Percentiles rank a stretch among this genome's conserved stretches.
These are phyloP conservation scores for Coenobita brevimanus DNA, from an alignment of 1,140 invertebrate genomes.

Conservation along the genomic window DNA sequence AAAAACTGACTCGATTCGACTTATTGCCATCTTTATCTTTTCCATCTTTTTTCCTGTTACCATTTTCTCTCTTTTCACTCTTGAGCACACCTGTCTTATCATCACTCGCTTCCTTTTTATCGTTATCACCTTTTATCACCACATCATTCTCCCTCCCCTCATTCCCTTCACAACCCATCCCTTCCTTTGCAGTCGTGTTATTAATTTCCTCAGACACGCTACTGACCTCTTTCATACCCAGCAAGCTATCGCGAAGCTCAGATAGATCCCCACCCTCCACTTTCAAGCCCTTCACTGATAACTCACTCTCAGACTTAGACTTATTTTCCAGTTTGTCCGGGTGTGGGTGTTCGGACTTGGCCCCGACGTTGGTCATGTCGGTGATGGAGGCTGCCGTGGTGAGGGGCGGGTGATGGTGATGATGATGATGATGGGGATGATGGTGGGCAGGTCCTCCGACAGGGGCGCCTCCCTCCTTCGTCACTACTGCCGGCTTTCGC, in stretches of 20 bases:
- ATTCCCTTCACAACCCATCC: not conserved
- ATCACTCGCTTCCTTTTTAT: not conserved
- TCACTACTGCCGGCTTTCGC: slow-evolving; percentile 35
- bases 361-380: slow-evolving; percentile 58
- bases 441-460: slow-evolving; percentile 31
- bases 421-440: slow-evolving; percentile 14
- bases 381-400: slow-evolving; percentile 48
- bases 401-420: slow-evolving; percentile 33
- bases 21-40: slow-evolving; percentile 21
- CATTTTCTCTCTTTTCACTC: slow-evolving; percentile 19
- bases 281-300: slow-evolving; percentile 25
- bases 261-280: not conserved
- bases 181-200: not conserved
- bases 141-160: not conserved
- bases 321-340: slow-evolving; percentile 57
- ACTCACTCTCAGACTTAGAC: slow-evolving; percentile 59
- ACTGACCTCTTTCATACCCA: slow-evolving; percentile 5
- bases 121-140: not conserved
- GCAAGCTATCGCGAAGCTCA: slow-evolving; percentile 9
- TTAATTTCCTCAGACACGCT: not conserved
- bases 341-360: slow-evolving; percentile 36
- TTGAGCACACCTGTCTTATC: not conserved
- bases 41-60: not conserved
- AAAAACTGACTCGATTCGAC: slow-evolving; percentile 47
- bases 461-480: slow-evolving; percentile 29